Evolutionary conservation across 1,140 invertebrate species (phyloP), one percentile per base, ranked within the genome.

Genomic region (Caenorhabditis briggsae): DNA sequence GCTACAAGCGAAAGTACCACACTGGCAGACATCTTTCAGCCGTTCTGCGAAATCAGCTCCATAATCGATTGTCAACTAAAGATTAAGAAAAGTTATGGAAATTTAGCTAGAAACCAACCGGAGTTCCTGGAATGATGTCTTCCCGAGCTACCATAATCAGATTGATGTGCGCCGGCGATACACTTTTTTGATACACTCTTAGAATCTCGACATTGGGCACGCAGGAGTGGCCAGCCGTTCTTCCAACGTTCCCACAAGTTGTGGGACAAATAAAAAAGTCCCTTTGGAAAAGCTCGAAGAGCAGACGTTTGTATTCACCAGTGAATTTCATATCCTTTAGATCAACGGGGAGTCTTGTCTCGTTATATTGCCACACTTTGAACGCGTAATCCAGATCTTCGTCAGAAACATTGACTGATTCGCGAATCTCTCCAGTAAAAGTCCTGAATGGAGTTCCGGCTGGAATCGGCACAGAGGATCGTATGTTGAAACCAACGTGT

Each of bases 1-100:
- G 14, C 41, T 14, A 16, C 64, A 70, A 6, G 64, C 64, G 18
- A 70, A 70, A 43, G 64, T 70, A 5, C 64, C 41, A 46, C 64
- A 70, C 18, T 46, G 9, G 18, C 64, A 70, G 7, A 14, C 18
- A 18, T 16, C 12, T 16, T 70, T n/a, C 41, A 70, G 41, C 5
- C 0, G n/a, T 1, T 70, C 41, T 8, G 64, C 41, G 41, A 18
- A 70, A 7, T 9, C 41, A 5, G 11, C 5, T 43, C 64, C 64
- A n/a, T 70, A 70, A 46, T 70, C 64, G 18, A 70, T 25, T 70
- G 64, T 25, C 16, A 70, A 46, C 64, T 70, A 33, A 43, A 61
- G 23, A 25, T 6, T 61, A 11, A 5, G 11, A 61, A 14, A 25
- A 0, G 5, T 33, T 33, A 23, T 14, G 23, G 23, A 53, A 25